These are phyloP conservation scores for Drosophila chauvacae DNA, from an alignment of 1,140 invertebrate species.

Conservation along the genomic window DNA sequence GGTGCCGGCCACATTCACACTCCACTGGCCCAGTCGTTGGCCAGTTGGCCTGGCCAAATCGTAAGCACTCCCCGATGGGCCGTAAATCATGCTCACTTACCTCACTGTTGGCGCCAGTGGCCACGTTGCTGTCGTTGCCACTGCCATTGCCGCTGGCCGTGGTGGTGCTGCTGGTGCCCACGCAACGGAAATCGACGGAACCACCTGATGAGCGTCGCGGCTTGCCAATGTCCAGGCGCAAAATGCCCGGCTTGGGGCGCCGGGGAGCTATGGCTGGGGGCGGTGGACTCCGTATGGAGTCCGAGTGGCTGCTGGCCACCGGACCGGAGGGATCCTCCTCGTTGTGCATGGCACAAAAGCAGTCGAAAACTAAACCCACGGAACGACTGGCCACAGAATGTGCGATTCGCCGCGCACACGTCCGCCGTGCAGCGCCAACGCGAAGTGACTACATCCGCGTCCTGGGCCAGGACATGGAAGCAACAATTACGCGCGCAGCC, in stretches of 20 bases:
- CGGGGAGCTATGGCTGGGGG: conserved; percentile 48
- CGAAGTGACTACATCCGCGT: conserved; percentile 77
- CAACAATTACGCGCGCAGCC: conserved; percentile 78
- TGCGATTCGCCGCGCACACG: conserved; percentile 68
- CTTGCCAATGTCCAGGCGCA: conserved; percentile 84
- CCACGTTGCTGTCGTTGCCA: conserved; percentile 38
- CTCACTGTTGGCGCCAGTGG: conserved; percentile 75
- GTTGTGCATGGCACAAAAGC: conserved; percentile 51
- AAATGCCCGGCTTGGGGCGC: conserved; percentile 84
- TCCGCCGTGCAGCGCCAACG: conserved; percentile 82
- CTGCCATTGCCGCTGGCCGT: background rate
- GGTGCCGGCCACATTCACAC: background rate
- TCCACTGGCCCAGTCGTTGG: conserved; percentile 14
- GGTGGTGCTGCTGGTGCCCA: conserved; percentile 25
- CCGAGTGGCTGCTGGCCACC: conserved; percentile 5
- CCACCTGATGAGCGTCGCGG: conserved; percentile 85
- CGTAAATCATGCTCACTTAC: conserved; percentile 81
- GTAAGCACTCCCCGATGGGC: conserved; percentile 71
- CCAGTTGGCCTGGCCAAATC: conserved; percentile 63
- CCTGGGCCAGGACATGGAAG: conserved; percentile 62
- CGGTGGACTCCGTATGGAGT: conserved; percentile 35
- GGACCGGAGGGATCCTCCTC: conserved; percentile 34
- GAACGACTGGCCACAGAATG: conserved; percentile 18
- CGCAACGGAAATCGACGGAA: conserved; percentile 85
- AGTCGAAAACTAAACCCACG: background rate